Percentiles rank a stretch among this genome's conserved stretches.
phyloP scores from a whole-genome alignment of 2,888 invertebrate species.

The Druceiella hillmani region DNA sequence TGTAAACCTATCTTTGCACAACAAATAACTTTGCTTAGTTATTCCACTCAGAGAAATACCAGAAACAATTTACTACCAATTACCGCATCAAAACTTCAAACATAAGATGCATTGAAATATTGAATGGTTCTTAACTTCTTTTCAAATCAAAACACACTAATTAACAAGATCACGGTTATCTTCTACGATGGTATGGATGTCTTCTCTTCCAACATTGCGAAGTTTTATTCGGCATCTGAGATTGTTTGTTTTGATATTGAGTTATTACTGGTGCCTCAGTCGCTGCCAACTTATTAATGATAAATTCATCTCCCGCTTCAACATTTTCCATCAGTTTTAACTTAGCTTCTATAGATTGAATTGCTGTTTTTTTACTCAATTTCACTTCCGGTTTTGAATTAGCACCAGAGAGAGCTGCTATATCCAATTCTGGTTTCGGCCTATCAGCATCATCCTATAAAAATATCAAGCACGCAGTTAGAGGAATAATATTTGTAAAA shows the following conservation, averaged over 20 bases:
- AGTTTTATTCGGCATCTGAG: conserved; percentile 38
- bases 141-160: no score
- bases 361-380: conserved; percentile 72
- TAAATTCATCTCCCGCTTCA: conserved; percentile 64
- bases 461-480: no score
- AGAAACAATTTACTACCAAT: background rate
- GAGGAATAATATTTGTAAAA: no score
- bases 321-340: conserved; percentile 72
- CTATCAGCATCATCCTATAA: conserved; percentile 70
- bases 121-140: no score
- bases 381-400: conserved; percentile 49
- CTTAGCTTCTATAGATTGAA: conserved; percentile 85
- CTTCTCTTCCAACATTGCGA: conserved; percentile 36
- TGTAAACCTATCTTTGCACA: no score
- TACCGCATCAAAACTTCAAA: background rate
- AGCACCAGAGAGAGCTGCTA: conserved; percentile 69
- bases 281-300: conserved; percentile 64
- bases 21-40: no score
- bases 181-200: conserved; percentile 48
- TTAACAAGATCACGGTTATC: conserved; percentile 30
- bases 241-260: conserved; percentile 58
- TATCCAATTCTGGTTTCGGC: conserved; percentile 68
- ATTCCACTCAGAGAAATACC: background rate
- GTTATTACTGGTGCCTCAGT: conserved; percentile 62
- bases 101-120: conserved; percentile 1